Percentiles rank a stretch among this genome's conserved stretches.
These are phyloP conservation scores for Hystrix brachyura DNA, from an alignment of 2,113 vertebrate species.

Conservation along the genomic window DNA sequence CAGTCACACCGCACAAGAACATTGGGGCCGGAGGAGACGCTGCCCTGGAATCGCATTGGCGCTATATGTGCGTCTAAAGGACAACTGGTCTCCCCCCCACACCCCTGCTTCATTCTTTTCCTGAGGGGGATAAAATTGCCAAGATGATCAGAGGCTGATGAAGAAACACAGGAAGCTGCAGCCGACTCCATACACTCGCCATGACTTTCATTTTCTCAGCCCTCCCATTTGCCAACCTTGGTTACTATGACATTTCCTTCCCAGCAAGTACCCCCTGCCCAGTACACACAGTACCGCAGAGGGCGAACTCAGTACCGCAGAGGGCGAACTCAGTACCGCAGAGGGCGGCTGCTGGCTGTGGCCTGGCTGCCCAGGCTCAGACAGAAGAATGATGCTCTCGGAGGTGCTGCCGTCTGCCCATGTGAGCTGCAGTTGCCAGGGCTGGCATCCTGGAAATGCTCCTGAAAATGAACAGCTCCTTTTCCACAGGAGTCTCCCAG, in stretches of 20 bases:
- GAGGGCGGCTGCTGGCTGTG: no score
- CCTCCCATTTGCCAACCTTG: neutral
- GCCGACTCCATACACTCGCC: neutral
- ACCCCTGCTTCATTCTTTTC: neutral
- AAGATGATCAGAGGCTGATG: neutral
- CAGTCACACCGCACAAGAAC: neutral
- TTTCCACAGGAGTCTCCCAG: neutral
- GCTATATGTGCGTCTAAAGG: neutral
- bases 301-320: neutral
- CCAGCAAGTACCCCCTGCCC: neutral
- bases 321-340: neutral
- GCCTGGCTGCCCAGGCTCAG: neutral
- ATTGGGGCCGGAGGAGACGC: neutral
- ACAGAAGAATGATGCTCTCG: neutral
- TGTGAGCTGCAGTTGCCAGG: neutral
- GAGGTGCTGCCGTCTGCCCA: neutral
- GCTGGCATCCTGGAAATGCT: neutral
- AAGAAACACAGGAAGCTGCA: neutral
- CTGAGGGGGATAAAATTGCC: conserved; percentile 20
- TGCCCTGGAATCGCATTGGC: fast-evolving
- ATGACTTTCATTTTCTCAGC: neutral
- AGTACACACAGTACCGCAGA: neutral
- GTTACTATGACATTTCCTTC: neutral
- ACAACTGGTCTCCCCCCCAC: neutral
- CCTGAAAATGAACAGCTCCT: conserved; percentile 2